Conservation (phyloP, 23 tunicate genomes). For the Diplosoma virens region DNA sequence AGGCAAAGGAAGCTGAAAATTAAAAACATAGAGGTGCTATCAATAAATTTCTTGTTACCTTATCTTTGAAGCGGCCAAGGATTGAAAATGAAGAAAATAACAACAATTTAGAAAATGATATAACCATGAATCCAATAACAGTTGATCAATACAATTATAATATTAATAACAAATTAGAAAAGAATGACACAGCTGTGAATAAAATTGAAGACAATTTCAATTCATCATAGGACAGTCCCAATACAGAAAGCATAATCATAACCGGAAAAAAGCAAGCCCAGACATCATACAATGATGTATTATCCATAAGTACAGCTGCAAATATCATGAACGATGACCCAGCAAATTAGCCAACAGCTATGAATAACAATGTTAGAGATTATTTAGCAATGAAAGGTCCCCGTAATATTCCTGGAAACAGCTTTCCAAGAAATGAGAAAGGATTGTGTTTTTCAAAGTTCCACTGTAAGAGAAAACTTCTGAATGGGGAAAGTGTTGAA, state of each 20-base stretch:
- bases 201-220: neutral
- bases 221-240: neutral
- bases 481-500: constrained; percentile 31
- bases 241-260: too few relatives aligned
- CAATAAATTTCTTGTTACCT: constrained; percentile 9
- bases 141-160: too few relatives aligned
- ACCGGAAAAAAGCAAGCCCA: too few relatives aligned
- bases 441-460: constrained; percentile 24
- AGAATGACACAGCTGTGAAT: too few relatives aligned
- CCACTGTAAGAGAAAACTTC: constrained; percentile 29
- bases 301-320: too few relatives aligned
- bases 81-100: constrained; percentile 16
- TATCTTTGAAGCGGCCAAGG: constrained; percentile 13
- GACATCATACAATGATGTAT: too few relatives aligned
- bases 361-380: too few relatives aligned
- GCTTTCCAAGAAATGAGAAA: constrained; percentile 28
- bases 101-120: neutral
- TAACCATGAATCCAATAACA: too few relatives aligned
- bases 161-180: too few relatives aligned
- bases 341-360: too few relatives aligned
- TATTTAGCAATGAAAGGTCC: constrained; percentile 14
- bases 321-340: too few relatives aligned
- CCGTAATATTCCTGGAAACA: neutral
- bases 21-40: constrained; percentile 15
- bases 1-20: constrained; percentile 19